phyloP scores from a whole-genome alignment of 2,888 invertebrate species.

The Acronicta psi region DNA sequence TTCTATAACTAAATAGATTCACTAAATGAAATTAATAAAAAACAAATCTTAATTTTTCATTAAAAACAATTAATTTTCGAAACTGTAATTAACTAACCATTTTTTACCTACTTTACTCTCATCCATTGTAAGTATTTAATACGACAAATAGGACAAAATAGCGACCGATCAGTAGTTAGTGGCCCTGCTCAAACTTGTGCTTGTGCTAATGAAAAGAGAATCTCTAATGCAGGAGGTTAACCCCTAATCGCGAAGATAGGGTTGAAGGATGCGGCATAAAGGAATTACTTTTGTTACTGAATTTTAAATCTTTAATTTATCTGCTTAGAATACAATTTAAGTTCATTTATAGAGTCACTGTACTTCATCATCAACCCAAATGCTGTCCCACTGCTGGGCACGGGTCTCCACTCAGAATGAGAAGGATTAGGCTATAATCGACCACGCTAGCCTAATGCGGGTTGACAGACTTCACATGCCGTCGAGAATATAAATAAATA shows the following conservation, averaged over 20 bases:
- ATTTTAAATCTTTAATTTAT: not conserved
- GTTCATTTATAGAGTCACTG: too few species aligned
- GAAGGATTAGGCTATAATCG: too few species aligned
- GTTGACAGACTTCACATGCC: too few species aligned
- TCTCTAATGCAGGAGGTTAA: slow-evolving; percentile 71
- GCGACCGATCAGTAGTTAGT: slow-evolving; percentile 47
- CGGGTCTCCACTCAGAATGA: too few species aligned
- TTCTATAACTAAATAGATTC: too few species aligned
- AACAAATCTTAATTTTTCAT: not conserved
- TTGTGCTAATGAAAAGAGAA: slow-evolving; percentile 76
- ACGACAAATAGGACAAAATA: slow-evolving; percentile 22
- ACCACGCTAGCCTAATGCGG: too few species aligned
- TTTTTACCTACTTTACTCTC: slow-evolving; percentile 20
- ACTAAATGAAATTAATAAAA: not conserved
- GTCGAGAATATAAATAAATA: too few species aligned
- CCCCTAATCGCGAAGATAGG: slow-evolving; percentile 22
- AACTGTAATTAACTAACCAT: slow-evolving; percentile 6
- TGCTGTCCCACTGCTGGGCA: too few species aligned
- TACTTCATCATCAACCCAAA: too few species aligned
- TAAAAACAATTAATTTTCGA: not conserved
- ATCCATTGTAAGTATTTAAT: slow-evolving; percentile 13
- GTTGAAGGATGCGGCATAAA: slow-evolving; percentile 56
- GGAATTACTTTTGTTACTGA: not conserved
- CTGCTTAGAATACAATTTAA: too few species aligned
- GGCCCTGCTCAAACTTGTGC: slow-evolving; percentile 68